These are phyloP conservation scores for Troides helena DNA, from an alignment of 2,888 invertebrate genomes.

Conservation along the genomic window DNA sequence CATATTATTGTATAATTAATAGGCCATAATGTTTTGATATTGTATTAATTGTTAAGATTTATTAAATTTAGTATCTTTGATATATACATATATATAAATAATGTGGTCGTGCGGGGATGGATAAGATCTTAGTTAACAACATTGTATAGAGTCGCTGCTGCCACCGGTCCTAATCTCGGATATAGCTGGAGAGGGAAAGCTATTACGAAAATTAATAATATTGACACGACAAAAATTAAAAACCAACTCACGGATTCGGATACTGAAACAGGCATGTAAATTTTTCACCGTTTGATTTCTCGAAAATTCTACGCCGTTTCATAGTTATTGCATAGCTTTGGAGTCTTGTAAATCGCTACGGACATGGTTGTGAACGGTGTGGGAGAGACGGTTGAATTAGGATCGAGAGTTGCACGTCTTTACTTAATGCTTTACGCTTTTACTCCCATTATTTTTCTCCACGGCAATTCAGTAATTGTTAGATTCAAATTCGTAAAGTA, in stretches of 20 bases:
- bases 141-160: background rate
- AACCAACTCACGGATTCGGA: background rate
- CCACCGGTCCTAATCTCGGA: background rate
- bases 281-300: background rate
- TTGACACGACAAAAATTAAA: background rate
- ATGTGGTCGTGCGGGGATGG: conserved; percentile 28
- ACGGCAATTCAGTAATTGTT: background rate
- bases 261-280: conserved; percentile 6
- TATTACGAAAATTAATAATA: background rate
- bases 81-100: conserved; percentile 23
- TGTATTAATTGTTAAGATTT: conserved; percentile 69
- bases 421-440: background rate
- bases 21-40: conserved; percentile 76
- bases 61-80: conserved; percentile 44
- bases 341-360: conserved; percentile 3
- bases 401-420: background rate
- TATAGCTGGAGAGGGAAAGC: background rate
- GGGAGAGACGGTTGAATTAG: background rate
- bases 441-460: background rate
- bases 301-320: conserved; percentile 3
- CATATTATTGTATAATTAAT: conserved; percentile 68
- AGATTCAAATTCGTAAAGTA: background rate
- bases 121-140: background rate
- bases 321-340: background rate
- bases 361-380: conserved; percentile 3